Percentiles rank a stretch among this genome's conserved stretches.
Conservation (phyloP, 1,140 invertebrate genomes). For the Bradysia coprophila region DNA sequence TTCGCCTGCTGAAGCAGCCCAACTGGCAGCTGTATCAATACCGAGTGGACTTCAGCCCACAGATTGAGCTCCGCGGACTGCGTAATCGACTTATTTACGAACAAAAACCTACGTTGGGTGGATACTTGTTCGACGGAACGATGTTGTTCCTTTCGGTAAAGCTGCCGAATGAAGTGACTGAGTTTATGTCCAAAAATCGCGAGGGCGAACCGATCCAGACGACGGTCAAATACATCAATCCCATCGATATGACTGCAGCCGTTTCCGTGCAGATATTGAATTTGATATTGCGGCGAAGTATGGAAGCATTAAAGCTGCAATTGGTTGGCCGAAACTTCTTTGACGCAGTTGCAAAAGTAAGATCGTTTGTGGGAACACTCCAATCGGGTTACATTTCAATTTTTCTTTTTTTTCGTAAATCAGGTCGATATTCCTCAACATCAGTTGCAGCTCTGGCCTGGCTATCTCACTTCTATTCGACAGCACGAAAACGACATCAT, state of each 20-base stretch:
- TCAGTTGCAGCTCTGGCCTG: conserved; percentile 48
- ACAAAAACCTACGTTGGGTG: conserved; percentile 11
- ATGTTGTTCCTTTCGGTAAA: conserved; percentile 16
- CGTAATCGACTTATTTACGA: conserved; percentile 14
- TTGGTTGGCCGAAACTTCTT: conserved; percentile 63
- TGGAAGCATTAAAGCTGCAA: conserved; percentile 39
- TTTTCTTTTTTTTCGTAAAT: no score
- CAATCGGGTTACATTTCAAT: no score
- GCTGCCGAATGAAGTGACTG: background rate
- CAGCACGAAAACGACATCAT: conserved; percentile 55
- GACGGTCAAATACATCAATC: conserved; percentile 23
- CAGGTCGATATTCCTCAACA: background rate
- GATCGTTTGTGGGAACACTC: no score
- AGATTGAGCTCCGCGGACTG: conserved; percentile 17
- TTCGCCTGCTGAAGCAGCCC: conserved; percentile 39
- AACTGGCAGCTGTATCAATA: conserved; percentile 69
- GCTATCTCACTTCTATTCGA: conserved; percentile 59
- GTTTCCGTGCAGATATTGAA: conserved; percentile 51
- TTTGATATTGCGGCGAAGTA: conserved; percentile 50
- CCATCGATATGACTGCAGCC: conserved; percentile 20
- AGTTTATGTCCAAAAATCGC: background rate
- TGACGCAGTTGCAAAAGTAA: conserved; percentile 45
- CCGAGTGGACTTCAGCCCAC: conserved; percentile 55
- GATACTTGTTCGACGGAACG: conserved; percentile 32
- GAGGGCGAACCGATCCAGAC: conserved; percentile 14